These are phyloP conservation scores for Eriosoma lanigerum DNA, from an alignment of 1,140 invertebrate genomes.

Conservation along the genomic window DNA sequence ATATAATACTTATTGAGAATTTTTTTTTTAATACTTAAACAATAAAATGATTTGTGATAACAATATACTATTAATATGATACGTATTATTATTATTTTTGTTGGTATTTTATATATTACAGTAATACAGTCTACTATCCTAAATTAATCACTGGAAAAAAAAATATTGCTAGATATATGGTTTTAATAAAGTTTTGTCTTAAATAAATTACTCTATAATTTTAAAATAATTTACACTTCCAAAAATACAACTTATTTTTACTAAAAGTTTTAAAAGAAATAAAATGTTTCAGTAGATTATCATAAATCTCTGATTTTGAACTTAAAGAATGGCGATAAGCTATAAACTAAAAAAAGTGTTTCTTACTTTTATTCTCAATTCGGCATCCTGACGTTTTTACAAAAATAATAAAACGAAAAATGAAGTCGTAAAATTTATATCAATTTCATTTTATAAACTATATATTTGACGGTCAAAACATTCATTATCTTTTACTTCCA, in stretches of 20 bases:
- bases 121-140: too few relatives aligned
- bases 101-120: too few relatives aligned
- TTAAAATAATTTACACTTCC: not conserved
- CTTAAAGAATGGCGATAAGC: constrained; percentile 27
- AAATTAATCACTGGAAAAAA: too few relatives aligned
- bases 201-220: constrained; percentile 12
- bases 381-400: constrained; percentile 20
- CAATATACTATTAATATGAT: too few relatives aligned
- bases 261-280: constrained; percentile 1
- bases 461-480: not conserved
- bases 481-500: constrained; percentile 6
- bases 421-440: constrained; percentile 33
- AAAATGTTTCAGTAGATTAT: constrained; percentile 2
- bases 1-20: too few relatives aligned
- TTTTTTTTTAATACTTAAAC: too few relatives aligned
- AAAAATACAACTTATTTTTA: not conserved
- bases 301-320: constrained; percentile 46
- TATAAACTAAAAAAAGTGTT: constrained; percentile 44
- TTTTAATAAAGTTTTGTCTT: not conserved
- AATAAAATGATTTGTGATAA: too few relatives aligned
- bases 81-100: too few relatives aligned
- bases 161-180: too few relatives aligned
- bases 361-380: constrained; percentile 40
- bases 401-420: constrained; percentile 43
- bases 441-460: constrained; percentile 10